Base-by-base conservation (phyloP, 2,888 invertebrate genomes). In the Corythucha ciliata region DNA sequence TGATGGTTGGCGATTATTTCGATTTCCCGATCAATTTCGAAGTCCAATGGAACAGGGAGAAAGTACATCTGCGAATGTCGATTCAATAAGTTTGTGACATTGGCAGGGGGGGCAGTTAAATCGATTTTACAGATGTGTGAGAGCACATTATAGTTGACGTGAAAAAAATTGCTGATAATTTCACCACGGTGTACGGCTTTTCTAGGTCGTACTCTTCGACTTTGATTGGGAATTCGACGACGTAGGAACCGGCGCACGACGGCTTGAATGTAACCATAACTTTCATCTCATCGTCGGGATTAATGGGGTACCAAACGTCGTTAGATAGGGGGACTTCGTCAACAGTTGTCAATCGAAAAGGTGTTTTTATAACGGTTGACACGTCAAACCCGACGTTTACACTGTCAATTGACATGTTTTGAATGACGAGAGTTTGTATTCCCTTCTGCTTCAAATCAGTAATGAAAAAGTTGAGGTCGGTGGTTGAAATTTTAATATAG, bases 21-120 rank as follows among this genome's bases (percentile, higher is more conserved):
- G 0, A 58, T 20, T 18, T 25, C 58, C 34, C 60, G 56, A 25
- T 64, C 62, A 1, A 58, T 49, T 21, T 54, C 44, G 4, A 59
- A 58, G 27, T 55, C 59, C 10, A 69, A 48, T 1, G 66, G 66
- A 10, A 68, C 61, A 1, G 70, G 67, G 20, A 60, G 58, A 16
- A 71, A 64, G 44, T 62, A 66, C 21, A 69, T 57, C 47, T 66
- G 61, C 1, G 50, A 22, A 4, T 39, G 4, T 4, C 4, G n/a
- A 29, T 14, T 14, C 29, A 10, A 10, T 29, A 8, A 36, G 37
- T 36, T 36, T 10, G 37, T 16, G 12, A 22, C 7, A 21, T 8
- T 10, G 22, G 8, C 8, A 16, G 8, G 8, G 8, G 16, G 8
- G 8, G 37, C 12, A 21, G 8, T 41, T 7, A 41, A 32, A 7